Conservation (phyloP, 2,113 vertebrate species). For the Oryzias curvinotus region DNA sequence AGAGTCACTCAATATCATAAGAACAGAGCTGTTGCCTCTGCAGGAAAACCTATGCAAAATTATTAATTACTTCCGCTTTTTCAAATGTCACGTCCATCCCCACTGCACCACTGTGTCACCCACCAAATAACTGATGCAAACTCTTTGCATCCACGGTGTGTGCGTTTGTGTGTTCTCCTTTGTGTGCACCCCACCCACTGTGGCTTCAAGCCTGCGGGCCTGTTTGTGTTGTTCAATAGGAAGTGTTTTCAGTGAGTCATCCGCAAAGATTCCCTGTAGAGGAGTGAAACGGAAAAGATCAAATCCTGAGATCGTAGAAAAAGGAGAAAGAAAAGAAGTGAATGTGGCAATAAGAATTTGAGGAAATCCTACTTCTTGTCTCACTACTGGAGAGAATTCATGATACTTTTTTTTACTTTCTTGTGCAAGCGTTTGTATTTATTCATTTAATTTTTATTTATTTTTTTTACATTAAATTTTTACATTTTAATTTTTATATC, state of each 20-base stretch:
- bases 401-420: conserved; percentile 6
- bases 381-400: not conserved
- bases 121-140: conserved; percentile 71
- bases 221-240: conserved; percentile 74
- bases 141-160: conserved; percentile 13
- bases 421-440: not conserved
- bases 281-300: conserved; percentile 63
- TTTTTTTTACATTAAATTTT: too few relatives aligned
- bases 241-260: conserved; percentile 84
- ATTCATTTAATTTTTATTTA: too few relatives aligned
- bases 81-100: conserved; percentile 47
- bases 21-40: conserved; percentile 44
- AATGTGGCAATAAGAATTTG: conserved; percentile 14
- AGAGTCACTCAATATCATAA: conserved; percentile 40
- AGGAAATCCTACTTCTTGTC: conserved; percentile 18
- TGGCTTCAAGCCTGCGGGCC: conserved; percentile 62
- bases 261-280: conserved; percentile 84
- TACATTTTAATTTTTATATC: too few relatives aligned
- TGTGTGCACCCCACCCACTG: conserved; percentile 6
- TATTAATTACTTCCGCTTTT: conserved; percentile 58
- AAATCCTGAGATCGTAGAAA: conserved; percentile 46
- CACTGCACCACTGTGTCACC: conserved; percentile 38
- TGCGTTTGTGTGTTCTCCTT: not conserved
- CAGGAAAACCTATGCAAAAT: conserved; percentile 61
- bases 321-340: conserved; percentile 18